Evolutionary conservation across 2,113 vertebrate species (phyloP).

Genomic region (Planiliza haematocheilus): DNA sequence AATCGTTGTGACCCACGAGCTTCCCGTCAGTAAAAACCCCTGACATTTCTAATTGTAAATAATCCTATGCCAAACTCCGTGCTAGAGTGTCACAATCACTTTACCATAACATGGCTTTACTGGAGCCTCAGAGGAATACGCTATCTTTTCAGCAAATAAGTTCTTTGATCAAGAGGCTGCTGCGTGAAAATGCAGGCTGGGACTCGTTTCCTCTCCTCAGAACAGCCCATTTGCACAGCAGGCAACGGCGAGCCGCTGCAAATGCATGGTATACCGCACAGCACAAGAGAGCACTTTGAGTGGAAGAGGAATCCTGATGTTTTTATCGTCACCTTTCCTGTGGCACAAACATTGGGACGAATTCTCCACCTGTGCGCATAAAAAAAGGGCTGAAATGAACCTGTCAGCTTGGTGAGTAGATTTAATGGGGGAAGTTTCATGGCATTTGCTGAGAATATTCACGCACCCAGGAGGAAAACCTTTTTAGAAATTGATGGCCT

Average conservation of each 20-base stretch:
- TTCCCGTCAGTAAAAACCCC: slow-evolving; percentile 1
- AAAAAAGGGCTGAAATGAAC: background rate
- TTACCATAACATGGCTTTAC: slow-evolving; percentile 18
- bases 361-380: background rate
- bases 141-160: slow-evolving; percentile 23
- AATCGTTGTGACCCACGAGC: slow-evolving; percentile 43
- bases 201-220: slow-evolving; percentile 25
- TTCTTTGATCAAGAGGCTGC: slow-evolving; percentile 47
- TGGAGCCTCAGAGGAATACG: slow-evolving; percentile 8
- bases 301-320: background rate
- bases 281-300: slow-evolving; percentile 9
- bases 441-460: background rate
- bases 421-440: background rate
- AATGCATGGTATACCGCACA: background rate
- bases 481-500: background rate
- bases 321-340: background rate
- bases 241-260: slow-evolving; percentile 15
- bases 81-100: slow-evolving; percentile 33
- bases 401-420: background rate
- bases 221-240: slow-evolving; percentile 29
- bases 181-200: slow-evolving; percentile 28
- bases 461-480: background rate
- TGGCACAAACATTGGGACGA: background rate
- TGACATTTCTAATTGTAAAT: slow-evolving; percentile 51
- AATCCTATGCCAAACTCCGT: slow-evolving; percentile 34